Evolutionary conservation across 2,888 invertebrate genomes (phyloP), one percentile per base, ranked within the genome.

Genomic region (Fragum whitleyi): DNA sequence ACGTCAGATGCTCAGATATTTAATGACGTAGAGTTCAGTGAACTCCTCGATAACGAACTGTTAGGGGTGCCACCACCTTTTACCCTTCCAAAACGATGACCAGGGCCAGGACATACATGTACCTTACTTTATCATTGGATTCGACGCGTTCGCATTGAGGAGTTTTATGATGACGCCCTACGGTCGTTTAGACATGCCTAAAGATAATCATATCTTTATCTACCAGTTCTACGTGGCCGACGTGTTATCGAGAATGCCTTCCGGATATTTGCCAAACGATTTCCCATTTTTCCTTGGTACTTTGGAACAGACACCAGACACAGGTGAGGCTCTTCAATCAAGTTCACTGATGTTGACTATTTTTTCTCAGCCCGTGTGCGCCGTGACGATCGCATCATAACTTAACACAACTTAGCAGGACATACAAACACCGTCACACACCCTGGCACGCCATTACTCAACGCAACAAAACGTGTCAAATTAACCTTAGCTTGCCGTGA

Each of bases 51-150:
- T 51, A 53, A 74, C 51, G 59, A 1, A 23, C 32, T 51, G n/a
- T 65, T 74, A 74, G 74, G 74, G 39, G 55, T 74, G 65, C 65
- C 74, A 51, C 65, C 62, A 62, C 19, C 74, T 51, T 53, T 51
- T 74, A 61, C 73, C 61, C 14, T 36, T 3, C 32, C 32, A 36
- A 9, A 73, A 59, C 36, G 39, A 47, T 55, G 69, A 67, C 68
- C 3, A 51, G 19, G 16, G 16, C 42, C 42, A 42, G 42, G 42
- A 42, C 42, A 42, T 42, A 7, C n/a, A n/a, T n/a, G n/a, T n/a
- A n/a, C 67, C 67, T 36, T 67, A 67, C 42, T 67, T 67, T 21
- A 67, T 67, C n/a, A 23, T 67, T 11, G 67, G 67, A 67, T 16
- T 36, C 26, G 67, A 67, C 14, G 67, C 67, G 39, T 67, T 67